Percentiles rank a stretch among this genome's conserved stretches.
Evolutionary conservation across 2,888 invertebrate species (phyloP).

Genomic region (Spodoptera picta): DNA sequence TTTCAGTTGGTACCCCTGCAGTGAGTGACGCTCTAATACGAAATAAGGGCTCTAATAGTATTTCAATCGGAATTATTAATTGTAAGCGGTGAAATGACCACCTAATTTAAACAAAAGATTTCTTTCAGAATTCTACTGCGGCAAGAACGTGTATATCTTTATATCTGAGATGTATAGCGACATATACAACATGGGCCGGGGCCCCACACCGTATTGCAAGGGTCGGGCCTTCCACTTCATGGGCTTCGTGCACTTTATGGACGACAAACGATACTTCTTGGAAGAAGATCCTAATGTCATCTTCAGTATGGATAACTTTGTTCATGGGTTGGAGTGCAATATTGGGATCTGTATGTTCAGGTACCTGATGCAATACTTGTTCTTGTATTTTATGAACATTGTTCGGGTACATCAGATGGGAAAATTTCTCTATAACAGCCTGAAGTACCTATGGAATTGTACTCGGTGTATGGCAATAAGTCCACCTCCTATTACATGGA

Average conservation of each 20-base stretch:
- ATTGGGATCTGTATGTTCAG: slow-evolving; percentile 79
- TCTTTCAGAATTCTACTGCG: slow-evolving; percentile 80
- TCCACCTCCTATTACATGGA: too few relatives aligned
- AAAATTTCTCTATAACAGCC: too few relatives aligned
- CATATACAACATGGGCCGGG: slow-evolving; percentile 80
- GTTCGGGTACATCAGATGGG: too few relatives aligned
- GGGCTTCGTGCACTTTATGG: slow-evolving; percentile 80
- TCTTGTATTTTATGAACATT: too few relatives aligned
- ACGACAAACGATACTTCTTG: slow-evolving; percentile 77
- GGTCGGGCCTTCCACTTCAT: slow-evolving; percentile 79
- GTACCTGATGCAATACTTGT: slow-evolving; percentile 50
- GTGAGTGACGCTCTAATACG: too few relatives aligned
- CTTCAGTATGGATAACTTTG: slow-evolving; percentile 80
- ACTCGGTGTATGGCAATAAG: too few relatives aligned
- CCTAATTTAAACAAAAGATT: slow-evolving; percentile 23
- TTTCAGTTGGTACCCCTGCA: too few relatives aligned
- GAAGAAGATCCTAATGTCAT: slow-evolving; percentile 79
- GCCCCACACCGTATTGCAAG: slow-evolving; percentile 76
- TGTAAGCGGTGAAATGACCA: neutral
- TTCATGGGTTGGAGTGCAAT: slow-evolving; percentile 83
- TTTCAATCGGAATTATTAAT: too few relatives aligned
- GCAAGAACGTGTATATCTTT: slow-evolving; percentile 81
- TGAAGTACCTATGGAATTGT: too few relatives aligned
- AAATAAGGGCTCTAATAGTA: too few relatives aligned
- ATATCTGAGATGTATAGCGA: slow-evolving; percentile 82